These are phyloP conservation scores for Clostera curtula DNA, from an alignment of 2,888 invertebrate genomes.

Conservation along the genomic window DNA sequence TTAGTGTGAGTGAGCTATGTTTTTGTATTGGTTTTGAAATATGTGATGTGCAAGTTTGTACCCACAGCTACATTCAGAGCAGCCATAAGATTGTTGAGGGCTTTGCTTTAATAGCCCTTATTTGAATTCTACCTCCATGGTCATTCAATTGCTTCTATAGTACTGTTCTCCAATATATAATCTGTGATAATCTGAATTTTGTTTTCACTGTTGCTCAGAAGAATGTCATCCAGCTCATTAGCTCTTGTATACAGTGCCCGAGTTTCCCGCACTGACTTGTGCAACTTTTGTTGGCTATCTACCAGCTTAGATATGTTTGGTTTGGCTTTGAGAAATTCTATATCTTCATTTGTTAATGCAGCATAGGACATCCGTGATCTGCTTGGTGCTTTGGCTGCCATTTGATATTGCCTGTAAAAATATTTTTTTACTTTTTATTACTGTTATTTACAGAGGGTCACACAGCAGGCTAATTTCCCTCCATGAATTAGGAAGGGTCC, in stretches of 20 bases:
- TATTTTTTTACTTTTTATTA: too few relatives aligned
- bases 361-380: conserved; percentile 50
- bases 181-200: conserved; percentile 45
- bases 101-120: too few relatives aligned
- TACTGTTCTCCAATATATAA: conserved; percentile 56
- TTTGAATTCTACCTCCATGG: background rate
- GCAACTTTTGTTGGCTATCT: conserved; percentile 48
- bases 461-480: too few relatives aligned
- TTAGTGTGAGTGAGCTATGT: too few relatives aligned
- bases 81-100: too few relatives aligned
- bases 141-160: conserved; percentile 32
- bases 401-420: conserved; percentile 51
- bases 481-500: too few relatives aligned
- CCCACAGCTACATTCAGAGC: too few relatives aligned
- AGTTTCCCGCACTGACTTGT: conserved; percentile 42
- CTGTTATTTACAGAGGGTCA: too few relatives aligned
- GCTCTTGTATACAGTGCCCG: conserved; percentile 36
- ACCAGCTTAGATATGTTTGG: conserved; percentile 49
- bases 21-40: too few relatives aligned
- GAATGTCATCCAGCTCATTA: conserved; percentile 43
- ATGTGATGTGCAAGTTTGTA: too few relatives aligned
- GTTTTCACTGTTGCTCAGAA: conserved; percentile 41
- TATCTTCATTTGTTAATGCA: conserved; percentile 55
- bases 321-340: conserved; percentile 56
- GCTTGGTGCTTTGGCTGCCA: conserved; percentile 39